Evolutionary conservation across 2,113 vertebrate species (phyloP).

Genomic region (Brachyhypopomus gauderio): DNA sequence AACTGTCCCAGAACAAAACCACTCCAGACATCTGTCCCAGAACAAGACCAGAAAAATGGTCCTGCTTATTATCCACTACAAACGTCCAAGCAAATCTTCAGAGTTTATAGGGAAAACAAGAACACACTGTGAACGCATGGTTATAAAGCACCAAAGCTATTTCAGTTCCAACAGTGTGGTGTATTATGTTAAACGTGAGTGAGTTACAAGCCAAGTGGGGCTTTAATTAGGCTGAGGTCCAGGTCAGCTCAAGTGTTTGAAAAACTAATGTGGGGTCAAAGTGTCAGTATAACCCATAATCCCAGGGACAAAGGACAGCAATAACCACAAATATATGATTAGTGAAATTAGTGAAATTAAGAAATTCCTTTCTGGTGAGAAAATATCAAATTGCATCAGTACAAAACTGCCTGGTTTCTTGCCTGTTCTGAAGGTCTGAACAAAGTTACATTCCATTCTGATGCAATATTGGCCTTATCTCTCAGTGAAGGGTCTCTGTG

Average conservation of each 20-base stretch:
- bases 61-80: neutral
- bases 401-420: neutral
- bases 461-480: neutral
- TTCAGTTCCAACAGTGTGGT: too few relatives aligned
- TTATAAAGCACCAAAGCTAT: too few relatives aligned
- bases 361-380: neutral
- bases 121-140: neutral
- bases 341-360: neutral
- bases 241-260: slow-evolving; percentile 48
- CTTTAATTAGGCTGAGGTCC: slow-evolving; percentile 52
- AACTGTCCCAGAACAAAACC: too few relatives aligned
- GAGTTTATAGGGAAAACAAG: slow-evolving; percentile 48
- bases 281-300: too few relatives aligned
- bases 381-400: neutral
- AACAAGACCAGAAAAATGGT: neutral
- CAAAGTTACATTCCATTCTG: slow-evolving; percentile 6
- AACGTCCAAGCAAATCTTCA: slow-evolving; percentile 35
- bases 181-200: too few relatives aligned
- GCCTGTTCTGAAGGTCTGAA: slow-evolving; percentile 8
- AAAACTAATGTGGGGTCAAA: slow-evolving; percentile 61
- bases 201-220: too few relatives aligned
- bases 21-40: slow-evolving; percentile 7
- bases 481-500: too few relatives aligned
- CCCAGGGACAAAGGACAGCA: neutral
- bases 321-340: neutral